Evolutionary conservation across 2,797 vertebrate genomes (phyloP).

Genomic region (Cirrhinus molitorella): DNA sequence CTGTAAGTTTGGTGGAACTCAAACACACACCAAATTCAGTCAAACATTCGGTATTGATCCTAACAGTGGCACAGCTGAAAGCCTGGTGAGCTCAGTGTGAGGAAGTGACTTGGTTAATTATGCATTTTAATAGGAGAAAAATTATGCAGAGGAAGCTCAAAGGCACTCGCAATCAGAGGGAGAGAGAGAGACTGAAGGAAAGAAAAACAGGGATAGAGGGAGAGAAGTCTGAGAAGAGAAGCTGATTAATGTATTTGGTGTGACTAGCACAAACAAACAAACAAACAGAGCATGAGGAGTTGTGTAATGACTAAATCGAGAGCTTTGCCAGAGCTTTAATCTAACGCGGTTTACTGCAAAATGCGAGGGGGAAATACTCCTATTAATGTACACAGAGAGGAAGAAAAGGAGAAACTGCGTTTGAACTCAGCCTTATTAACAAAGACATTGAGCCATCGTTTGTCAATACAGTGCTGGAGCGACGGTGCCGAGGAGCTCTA

Average conservation of each 20-base stretch:
- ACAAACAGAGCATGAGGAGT: slow-evolving; percentile 47
- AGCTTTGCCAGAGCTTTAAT: slow-evolving; percentile 48
- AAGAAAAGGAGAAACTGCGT: slow-evolving; percentile 38
- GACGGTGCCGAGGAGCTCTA: neutral
- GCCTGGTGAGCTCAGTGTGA: slow-evolving; percentile 30
- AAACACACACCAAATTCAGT: neutral
- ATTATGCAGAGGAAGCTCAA: slow-evolving; percentile 43
- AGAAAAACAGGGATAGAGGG: slow-evolving; percentile 16
- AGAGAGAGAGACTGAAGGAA: slow-evolving; percentile 15
- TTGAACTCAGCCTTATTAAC: slow-evolving; percentile 45
- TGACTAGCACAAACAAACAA: slow-evolving; percentile 44
- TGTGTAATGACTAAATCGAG: slow-evolving; percentile 47
- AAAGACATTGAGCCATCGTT: slow-evolving; percentile 37
- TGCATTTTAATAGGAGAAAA: slow-evolving; percentile 45
- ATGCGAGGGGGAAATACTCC: slow-evolving; percentile 31
- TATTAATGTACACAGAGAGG: slow-evolving; percentile 33
- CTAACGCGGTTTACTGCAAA: slow-evolving; percentile 22
- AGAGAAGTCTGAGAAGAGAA: slow-evolving; percentile 34
- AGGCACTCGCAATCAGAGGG: slow-evolving; percentile 36
- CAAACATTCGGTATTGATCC: slow-evolving; percentile 29
- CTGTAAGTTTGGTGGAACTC: neutral
- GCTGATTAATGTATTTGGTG: slow-evolving; percentile 48
- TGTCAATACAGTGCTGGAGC: slow-evolving; percentile 28
- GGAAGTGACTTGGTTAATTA: slow-evolving; percentile 48
- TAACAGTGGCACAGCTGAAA: slow-evolving; percentile 33